Evolutionary conservation across 2,113 vertebrate species (phyloP).

Genomic region (Poecilia latipinna): DNA sequence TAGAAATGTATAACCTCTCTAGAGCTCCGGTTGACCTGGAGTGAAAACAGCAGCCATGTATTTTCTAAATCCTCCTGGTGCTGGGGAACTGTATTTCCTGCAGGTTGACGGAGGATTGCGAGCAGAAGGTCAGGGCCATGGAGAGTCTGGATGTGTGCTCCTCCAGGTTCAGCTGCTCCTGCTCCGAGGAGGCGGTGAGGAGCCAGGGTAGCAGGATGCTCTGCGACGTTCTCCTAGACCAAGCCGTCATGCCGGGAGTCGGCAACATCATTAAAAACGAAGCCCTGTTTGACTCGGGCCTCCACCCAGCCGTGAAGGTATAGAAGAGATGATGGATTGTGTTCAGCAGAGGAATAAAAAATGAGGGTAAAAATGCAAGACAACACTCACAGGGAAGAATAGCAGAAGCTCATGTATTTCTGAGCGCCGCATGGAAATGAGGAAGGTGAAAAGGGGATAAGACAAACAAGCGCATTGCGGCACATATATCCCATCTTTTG

Average conservation of each 20-base stretch:
- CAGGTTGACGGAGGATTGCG: constrained; percentile 85
- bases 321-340: constrained; percentile 61
- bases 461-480: constrained; percentile 36
- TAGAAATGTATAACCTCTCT: constrained; percentile 21
- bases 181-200: constrained; percentile 83
- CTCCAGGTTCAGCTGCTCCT: constrained; percentile 83
- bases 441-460: constrained; percentile 32
- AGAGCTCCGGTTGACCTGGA: constrained; percentile 42
- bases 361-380: constrained; percentile 35
- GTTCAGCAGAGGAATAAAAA: constrained; percentile 53
- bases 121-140: constrained; percentile 82
- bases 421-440: constrained; percentile 46
- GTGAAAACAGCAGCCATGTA: constrained; percentile 17
- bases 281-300: constrained; percentile 89
- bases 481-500: background rate
- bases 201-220: constrained; percentile 84
- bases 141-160: constrained; percentile 91
- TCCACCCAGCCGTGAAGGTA: constrained; percentile 90
- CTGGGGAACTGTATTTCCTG: constrained; percentile 22
- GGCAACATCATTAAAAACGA: constrained; percentile 99
- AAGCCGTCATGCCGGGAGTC: constrained; percentile 90
- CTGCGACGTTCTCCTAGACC: constrained; percentile 92
- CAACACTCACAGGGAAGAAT: constrained; percentile 26
- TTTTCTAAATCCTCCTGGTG: constrained; percentile 15
- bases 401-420: constrained; percentile 32